A percentile compares a stretch with the other conserved stretches of the same genome.
These are phyloP conservation scores for Astreopora myriophthalma DNA, from an alignment of 64 coral and sea anemone genomes.

Conservation along the genomic window DNA sequence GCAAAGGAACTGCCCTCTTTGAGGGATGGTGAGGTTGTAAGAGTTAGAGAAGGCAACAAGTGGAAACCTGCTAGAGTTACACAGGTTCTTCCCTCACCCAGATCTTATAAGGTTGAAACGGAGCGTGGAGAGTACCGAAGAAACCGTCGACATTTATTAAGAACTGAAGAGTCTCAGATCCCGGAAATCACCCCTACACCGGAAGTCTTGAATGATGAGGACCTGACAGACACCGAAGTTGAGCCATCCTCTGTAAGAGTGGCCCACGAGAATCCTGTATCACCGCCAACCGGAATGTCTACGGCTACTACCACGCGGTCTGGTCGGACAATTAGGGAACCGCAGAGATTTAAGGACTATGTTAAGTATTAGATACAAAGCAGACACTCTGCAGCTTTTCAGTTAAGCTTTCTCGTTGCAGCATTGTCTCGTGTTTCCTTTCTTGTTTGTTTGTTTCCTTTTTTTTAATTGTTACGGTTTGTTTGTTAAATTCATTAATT, in stretches of 20 bases:
- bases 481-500: too few relatives aligned
- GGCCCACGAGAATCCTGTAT: neutral
- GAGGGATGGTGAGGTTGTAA: neutral
- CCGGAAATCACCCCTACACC: slow-evolving; percentile 4
- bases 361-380: too few relatives aligned
- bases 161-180: slow-evolving; percentile 6
- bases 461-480: too few relatives aligned
- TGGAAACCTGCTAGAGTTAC: neutral
- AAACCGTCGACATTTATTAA: slow-evolving; percentile 7
- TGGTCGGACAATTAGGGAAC: too few relatives aligned
- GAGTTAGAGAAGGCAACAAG: neutral
- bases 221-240: neutral
- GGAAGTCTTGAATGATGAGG: neutral
- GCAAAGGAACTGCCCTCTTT: neutral
- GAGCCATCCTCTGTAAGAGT: neutral
- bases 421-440: too few relatives aligned
- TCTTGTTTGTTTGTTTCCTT: too few relatives aligned
- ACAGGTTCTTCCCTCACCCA: neutral
- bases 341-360: too few relatives aligned
- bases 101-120: neutral
- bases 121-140: neutral
- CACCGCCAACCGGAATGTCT: neutral
- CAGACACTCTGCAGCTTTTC: too few relatives aligned
- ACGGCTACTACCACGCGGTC: too few relatives aligned
- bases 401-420: too few relatives aligned